Percentiles rank a stretch among this genome's conserved stretches.
Evolutionary conservation across 2,113 vertebrate species (phyloP).

Genomic region (Sphaerodactylus townsendi): DNA sequence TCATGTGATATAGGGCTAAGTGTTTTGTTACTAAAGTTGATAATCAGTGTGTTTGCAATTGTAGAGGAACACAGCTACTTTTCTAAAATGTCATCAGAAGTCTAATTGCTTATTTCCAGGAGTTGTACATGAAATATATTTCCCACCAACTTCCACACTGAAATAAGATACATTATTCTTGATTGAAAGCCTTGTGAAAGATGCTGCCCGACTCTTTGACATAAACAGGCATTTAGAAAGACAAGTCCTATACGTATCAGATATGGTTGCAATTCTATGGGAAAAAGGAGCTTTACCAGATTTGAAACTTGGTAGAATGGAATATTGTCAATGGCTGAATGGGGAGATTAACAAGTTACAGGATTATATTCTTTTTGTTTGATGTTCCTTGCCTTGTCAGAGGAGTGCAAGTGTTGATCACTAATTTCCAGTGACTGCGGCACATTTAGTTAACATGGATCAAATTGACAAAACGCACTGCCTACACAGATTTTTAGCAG

Average conservation of each 20-base stretch:
- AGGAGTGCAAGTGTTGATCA: background rate
- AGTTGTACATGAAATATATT: background rate
- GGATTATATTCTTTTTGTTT: background rate
- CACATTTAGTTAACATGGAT: background rate
- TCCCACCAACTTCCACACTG: background rate
- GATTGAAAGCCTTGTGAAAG: background rate
- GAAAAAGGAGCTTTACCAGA: conserved; percentile 7
- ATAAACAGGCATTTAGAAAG: background rate
- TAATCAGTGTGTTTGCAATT: too few relatives aligned
- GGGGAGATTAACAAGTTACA: background rate
- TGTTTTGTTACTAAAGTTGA: too few relatives aligned
- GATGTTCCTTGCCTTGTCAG: background rate
- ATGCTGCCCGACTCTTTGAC: background rate
- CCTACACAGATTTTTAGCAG: conserved; percentile 14
- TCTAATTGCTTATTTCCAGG: background rate
- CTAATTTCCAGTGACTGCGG: background rate
- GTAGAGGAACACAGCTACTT: too few relatives aligned
- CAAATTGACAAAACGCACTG: background rate
- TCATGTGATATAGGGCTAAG: too few relatives aligned
- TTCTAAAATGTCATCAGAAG: background rate
- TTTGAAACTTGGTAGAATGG: background rate
- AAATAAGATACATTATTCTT: background rate
- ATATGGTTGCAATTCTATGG: background rate
- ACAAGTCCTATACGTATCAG: background rate
- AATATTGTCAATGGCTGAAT: conserved; percentile 16